Evolutionary conservation across 2,113 vertebrate genomes (phyloP).

Genomic region (Circaetus cinerascens): DNA sequence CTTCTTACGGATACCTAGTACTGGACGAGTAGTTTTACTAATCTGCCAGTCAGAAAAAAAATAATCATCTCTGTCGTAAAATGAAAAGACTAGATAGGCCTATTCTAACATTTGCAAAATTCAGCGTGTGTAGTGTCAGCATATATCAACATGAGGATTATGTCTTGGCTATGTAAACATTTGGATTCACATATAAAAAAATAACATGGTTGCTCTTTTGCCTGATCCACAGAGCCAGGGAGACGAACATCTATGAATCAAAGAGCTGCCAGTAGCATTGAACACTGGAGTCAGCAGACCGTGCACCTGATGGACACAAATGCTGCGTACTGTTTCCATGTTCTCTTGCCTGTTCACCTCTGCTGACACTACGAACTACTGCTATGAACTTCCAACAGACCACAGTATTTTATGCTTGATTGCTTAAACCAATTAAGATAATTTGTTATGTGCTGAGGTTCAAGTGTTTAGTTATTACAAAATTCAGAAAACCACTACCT

Average conservation of each 20-base stretch:
- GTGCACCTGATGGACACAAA: background rate
- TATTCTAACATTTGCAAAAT: background rate
- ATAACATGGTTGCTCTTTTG: background rate
- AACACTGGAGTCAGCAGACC: background rate
- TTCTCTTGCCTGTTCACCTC: background rate
- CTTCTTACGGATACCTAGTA: background rate
- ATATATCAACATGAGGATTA: background rate
- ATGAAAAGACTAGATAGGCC: background rate
- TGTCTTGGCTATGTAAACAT: background rate
- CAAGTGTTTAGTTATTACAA: background rate
- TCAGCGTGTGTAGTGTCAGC: no score
- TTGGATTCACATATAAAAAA: background rate
- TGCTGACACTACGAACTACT: background rate
- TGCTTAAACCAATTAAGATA: background rate
- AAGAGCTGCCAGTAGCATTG: background rate
- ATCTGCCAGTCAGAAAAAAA: background rate
- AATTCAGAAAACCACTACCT: background rate
- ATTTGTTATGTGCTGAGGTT: background rate
- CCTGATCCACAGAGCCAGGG: background rate
- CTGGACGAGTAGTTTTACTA: background rate
- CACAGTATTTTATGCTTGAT: background rate
- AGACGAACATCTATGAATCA: background rate
- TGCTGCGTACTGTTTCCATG: fast-evolving
- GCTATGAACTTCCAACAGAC: background rate
- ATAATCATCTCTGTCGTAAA: background rate